Base-by-base conservation (phyloP, 2,797 vertebrate genomes). In the Falco columbarius region DNA sequence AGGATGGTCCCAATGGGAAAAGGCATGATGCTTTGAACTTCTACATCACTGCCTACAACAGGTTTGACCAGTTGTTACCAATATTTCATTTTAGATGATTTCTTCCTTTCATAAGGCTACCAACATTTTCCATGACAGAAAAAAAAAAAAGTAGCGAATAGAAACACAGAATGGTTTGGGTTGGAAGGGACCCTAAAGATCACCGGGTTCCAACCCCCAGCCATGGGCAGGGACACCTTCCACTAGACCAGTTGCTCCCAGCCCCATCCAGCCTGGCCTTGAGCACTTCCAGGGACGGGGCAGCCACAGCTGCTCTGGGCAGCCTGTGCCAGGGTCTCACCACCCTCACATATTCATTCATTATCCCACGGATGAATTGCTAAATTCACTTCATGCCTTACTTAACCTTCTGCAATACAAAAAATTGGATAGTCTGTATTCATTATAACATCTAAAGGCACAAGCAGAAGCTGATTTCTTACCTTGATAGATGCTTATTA, bases 401-500 rank as follows among this genome's bases (percentile, higher is more conserved):
- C 18, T 68, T 42, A 46, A 51, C 81, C 75, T 93, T 44, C 38
- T 61, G 38, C 59, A 74, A 24, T 5, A 62, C 38, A 63, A 49
- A 81, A n/a, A 55, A 22, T 7, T 3, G 29, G 26, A 29, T 8
- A 84, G 49, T 56, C 62, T 40, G 23, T 20, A 70, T 4, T 68
- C 26, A 32, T 22, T 52, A 20, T 27, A 89, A 38, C 34, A 54
- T 62, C 55, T 21, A 74, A 79, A 89, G 30, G 32, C 32, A 75
- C 14, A 26, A 49, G 21, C n/a, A 81, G 32, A 68, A 74, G 27
- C 11, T 36, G 6, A 55, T 29, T 68, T 74, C 98, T 98, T 98
- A 99, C 99, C 99, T 99, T 99, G 99, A 96, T 99, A 99, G 96
- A 99, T 99, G 97, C 99, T 99, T 96, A 99, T 99, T 92, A 99